These are phyloP conservation scores for Troides helena DNA, from an alignment of 2,888 invertebrate genomes.

Conservation along the genomic window DNA sequence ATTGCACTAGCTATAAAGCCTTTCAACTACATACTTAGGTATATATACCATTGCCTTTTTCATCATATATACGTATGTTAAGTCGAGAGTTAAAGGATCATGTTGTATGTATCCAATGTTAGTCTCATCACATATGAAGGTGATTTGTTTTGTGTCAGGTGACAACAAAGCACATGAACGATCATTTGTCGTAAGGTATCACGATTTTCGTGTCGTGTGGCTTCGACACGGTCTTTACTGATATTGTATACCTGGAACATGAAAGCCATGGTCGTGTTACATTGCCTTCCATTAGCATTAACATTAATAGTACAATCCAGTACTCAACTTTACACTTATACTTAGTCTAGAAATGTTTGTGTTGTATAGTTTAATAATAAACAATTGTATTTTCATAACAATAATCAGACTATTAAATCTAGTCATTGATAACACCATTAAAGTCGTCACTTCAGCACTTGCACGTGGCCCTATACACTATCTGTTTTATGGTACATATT, in stretches of 20 bases:
- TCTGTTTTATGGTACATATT: too few species aligned
- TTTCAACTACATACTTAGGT: too few species aligned
- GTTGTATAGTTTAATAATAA: not conserved
- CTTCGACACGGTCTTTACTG: not conserved
- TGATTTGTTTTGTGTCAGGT: not conserved
- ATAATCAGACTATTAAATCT: too few species aligned
- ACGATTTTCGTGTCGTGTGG: constrained; percentile 1
- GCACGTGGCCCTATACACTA: too few species aligned
- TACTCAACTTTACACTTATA: not conserved
- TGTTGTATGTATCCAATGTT: not conserved
- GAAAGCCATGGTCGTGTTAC: not conserved
- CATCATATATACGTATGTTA: too few species aligned
- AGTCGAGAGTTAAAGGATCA: not conserved
- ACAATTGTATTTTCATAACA: not conserved
- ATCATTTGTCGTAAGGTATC: not conserved
- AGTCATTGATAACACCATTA: too few species aligned
- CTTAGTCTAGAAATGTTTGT: not conserved
- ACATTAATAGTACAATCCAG: not conserved
- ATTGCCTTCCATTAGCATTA: not conserved
- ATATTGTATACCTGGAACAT: not conserved
- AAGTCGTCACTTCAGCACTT: too few species aligned
- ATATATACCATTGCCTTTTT: too few species aligned
- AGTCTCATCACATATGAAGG: not conserved
- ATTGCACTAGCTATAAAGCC: too few species aligned
- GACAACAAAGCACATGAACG: constrained; percentile 4